Evolutionary conservation across 2,113 vertebrate species (phyloP), one percentile per base, ranked within the genome.

Genomic region (Collichthys lucidus): DNA sequence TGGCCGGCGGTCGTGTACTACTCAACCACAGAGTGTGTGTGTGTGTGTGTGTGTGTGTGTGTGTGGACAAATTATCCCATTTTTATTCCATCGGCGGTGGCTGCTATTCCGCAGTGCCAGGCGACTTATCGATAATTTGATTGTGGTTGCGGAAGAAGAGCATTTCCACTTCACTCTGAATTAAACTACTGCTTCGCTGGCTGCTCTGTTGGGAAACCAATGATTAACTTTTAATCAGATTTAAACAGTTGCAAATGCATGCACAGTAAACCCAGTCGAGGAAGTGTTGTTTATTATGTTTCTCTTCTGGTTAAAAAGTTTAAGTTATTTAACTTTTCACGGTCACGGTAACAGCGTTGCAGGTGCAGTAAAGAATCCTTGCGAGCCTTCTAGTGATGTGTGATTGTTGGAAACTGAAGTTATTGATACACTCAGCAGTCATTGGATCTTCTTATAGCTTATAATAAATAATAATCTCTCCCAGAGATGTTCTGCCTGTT

Each of bases 1-100:
- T 91, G 90, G 87, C 91, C 70, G 9, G 80, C 70, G 64, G 81
- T 75, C 24, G 47, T 24, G 79, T 67, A 72, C 83, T 24, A 55
- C 82, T 85, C 65, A 77, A 92, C 92, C 92, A 82, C 91, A 90
- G 82, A 19, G 74, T 29, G 77, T 80, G 79, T 79, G 66, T 50
- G 49, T 69, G 4, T 83, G 57, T 78, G 79, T 65, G 64, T 72
- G 49, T 64, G 55, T 83, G 59, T 75, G 55, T 57, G 77, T 73
- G 20, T 62, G 52, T 71, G 47, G 56, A 64, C 53, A 61, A 65
- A 79, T 73, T 49, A 42, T 46, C 57, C 29, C 5, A 11, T 2
- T 77, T 86, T 59, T 50, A 65, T 79, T 74, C n/a, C 56, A 56
- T 40, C 35, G 35, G 14, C 60, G n/a, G 64, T 47, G 24, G 26